Base-by-base conservation (phyloP, 2,888 invertebrate species). In the Morpho helenor region DNA sequence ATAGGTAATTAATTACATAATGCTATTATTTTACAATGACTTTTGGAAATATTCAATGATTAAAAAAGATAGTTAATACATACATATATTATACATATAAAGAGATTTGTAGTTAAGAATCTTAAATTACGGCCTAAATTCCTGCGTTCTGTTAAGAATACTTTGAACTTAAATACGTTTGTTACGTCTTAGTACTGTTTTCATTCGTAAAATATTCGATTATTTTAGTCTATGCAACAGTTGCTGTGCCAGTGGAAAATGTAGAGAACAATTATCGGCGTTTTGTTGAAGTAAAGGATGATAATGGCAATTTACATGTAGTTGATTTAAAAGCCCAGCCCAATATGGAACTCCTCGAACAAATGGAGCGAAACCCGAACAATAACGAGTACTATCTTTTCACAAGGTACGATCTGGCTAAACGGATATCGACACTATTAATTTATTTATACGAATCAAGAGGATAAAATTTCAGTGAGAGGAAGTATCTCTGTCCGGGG, bases 271-370 rank as follows among this genome's bases (percentile, higher is more conserved):
- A 63, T 23, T 77, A 79, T 60, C 71, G 72, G 6, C 70, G 77
- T 7, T 77, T 65, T 57, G 66, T 77, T 44, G 62, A 76, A 47
- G 66, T 76, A 45, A 71, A 76, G 6, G 78, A 70, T 46, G 76
- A 70, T 3, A 72, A 79, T 7, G 76, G 76, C 3, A 54, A 66
- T 3, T 55, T 75, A 58, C 75, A 76, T 22, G 55, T 53, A 4
- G 72, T 80, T 8, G 81, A 81, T 62, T 66, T 81, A 6, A 74
- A 80, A 41, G 76, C 66, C 0, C 62, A 72, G 55, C 75, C 76
- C 2, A 72, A 82, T 48, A 53, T 52, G 47, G 68, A 70, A 3
- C 49, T 79, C 8, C 57, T 82, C 2, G 55, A 68, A 3, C 75
- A 77, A 49, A 56, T 80, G 0, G 49, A 58, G 6, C 77, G 74